Base-by-base conservation (phyloP, 2,888 invertebrate genomes). In the Lasioglossum malachurum region DNA sequence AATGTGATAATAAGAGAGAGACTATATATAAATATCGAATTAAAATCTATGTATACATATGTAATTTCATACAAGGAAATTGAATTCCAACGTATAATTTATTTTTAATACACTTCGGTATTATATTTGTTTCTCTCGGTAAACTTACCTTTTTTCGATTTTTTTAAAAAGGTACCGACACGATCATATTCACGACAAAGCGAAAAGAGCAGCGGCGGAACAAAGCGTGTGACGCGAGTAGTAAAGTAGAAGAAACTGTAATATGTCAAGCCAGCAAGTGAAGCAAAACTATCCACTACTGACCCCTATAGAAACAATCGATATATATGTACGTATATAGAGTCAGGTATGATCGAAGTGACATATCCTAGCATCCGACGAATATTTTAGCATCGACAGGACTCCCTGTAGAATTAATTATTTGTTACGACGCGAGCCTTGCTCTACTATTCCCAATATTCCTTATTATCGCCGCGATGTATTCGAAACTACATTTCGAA, bases 251-350 rank as follows among this genome's bases (percentile, higher is more conserved):
- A 88, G 88, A 87, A 89, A 91, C 86, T 87, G 91, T 90, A 88
- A 92, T 90, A 88, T 91, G 91, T 87, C 91, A 88, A 89, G 78
- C 89, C 89, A 90, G 86, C 91, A 88, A 87, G 82, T 89, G 84
- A 87, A 91, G 90, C 86, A 88, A 88, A 82, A 88, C 92, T 92
- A 87, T 87, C 89, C 89, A 94, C 94, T 92, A 94, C 94, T 94
- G 94, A 95, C 94, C 94, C 93, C 91, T 92, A 94, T 93, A 77
- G 83, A 91, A 91, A 91, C 84, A 93, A 94, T 94, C 94, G 93
- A 94, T 94, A 94, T 94, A 94, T 94, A 94, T 94, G 94, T 94
- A 53, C 49, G 19, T 49, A 95, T 94, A 86, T 91, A 89, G 89
- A 89, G 89, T 91, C 91, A 92, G 90, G 92, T 93, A 94, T 92